Conservation (phyloP, 2,113 vertebrate genomes). For the Takifugu flavidus region DNA sequence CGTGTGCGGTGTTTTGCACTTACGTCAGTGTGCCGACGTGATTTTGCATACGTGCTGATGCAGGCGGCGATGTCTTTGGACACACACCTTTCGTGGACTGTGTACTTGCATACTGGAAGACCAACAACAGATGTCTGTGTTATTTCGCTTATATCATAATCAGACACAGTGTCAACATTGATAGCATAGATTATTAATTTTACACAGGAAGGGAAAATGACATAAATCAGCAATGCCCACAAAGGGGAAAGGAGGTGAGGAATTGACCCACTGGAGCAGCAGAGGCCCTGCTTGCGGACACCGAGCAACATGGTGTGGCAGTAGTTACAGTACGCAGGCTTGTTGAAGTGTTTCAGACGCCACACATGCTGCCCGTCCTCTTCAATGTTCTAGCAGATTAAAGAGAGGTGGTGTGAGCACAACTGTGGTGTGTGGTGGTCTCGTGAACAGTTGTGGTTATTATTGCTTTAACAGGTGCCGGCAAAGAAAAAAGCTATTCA, state of each 20-base stretch:
- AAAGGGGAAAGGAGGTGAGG: not conserved
- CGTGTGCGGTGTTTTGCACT: not conserved
- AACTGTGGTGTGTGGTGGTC: not conserved
- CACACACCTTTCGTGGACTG: conserved; percentile 89
- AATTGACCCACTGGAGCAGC: conserved; percentile 86
- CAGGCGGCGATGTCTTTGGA: conserved; percentile 84
- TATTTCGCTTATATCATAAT: not conserved
- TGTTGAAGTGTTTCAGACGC: conserved; percentile 97
- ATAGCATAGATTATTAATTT: not conserved
- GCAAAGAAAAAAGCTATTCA: too few species aligned
- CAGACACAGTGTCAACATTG: not conserved
- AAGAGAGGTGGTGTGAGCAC: not conserved
- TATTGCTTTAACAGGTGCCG: too few species aligned
- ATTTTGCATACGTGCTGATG: conserved; percentile 3
- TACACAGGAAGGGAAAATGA: not conserved
- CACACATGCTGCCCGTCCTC: conserved; percentile 90
- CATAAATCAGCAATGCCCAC: not conserved
- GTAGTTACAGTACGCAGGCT: conserved; percentile 94
- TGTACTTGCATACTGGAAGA: conserved; percentile 90
- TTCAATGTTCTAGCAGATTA: conserved; percentile 78
- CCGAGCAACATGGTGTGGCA: conserved; percentile 91
- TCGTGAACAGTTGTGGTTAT: not conserved
- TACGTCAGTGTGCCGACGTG: not conserved
- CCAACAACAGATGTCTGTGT: not conserved
- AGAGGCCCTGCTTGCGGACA: conserved; percentile 91